Base-by-base conservation (phyloP, 2,888 invertebrate species). In the Chouioia cunea region DNA sequence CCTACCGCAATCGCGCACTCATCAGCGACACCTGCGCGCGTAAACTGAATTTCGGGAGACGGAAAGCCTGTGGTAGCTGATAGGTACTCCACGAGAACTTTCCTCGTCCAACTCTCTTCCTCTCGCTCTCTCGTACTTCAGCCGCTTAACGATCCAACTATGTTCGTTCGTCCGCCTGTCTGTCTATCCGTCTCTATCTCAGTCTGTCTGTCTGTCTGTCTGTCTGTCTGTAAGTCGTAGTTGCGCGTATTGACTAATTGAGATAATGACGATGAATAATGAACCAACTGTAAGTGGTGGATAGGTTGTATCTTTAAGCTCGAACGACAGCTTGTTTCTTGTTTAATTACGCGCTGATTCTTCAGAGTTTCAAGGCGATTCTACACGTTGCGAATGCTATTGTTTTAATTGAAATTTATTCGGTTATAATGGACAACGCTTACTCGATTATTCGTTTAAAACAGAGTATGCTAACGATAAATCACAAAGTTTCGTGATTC, bases 41-140 rank as follows among this genome's bases (percentile, higher is more conserved):
- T 73, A 73, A 73, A 70, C 69, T 70, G 58, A 73, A 70, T 73
- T 73, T 70, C 69, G 65, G 58, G 63, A 36, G 36, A 36, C 23
- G 53, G 52, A 52, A 69, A 53, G 69, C 62, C 73, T 63, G 68
- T 52, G 68, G 67, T 63, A 36, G 36, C 65, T 70, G 73, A 73
- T 73, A 65, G 65, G 73, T 66, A 73, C 65, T 73, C 65, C 69
- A 54, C 52, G 23, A 63, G 59, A 70, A 65, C 36, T 66, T 70
- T 64, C 59, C 65, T 50, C 56, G 65, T 69, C 69, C 64, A 53
- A 70, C 56, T 58, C 57, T 71, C 62, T 23, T 27, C 46, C 36
- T 16, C 27, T 27, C 15, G 14, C 20, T 4, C 65, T 52, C 53
- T 20, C 23, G 6, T 44, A 44, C 47, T 36, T 36, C 36, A 36